A percentile compares a stretch with the other conserved stretches of the same genome.
These are phyloP conservation scores for Vulpes lagopus DNA, from an alignment of 2,113 vertebrate genomes.

Conservation along the genomic window DNA sequence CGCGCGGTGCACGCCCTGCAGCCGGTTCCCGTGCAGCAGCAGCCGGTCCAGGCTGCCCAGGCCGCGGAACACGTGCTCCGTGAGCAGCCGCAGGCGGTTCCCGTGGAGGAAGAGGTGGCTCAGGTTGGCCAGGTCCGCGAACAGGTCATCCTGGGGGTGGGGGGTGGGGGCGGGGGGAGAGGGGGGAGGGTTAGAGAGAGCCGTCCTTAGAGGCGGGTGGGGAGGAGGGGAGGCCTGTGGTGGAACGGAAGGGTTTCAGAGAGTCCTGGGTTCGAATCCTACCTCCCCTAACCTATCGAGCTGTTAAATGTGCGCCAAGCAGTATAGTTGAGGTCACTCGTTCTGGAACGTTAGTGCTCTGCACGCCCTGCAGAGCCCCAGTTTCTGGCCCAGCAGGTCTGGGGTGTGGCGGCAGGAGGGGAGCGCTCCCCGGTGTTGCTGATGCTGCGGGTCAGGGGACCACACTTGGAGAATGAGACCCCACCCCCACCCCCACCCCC, in stretches of 20 bases:
- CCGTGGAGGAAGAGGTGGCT: constrained; percentile 97
- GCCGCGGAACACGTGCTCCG: constrained; percentile 95
- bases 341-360: not conserved
- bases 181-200: not conserved
- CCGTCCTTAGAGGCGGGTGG: not conserved
- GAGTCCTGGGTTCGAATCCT: not conserved
- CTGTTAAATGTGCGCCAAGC: not conserved
- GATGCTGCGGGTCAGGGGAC: too few relatives aligned
- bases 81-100: constrained; percentile 94
- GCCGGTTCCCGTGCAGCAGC: constrained; percentile 95
- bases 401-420: not conserved
- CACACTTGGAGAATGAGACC: not conserved
- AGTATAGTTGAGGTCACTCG: not conserved
- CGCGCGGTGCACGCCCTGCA: constrained; percentile 92
- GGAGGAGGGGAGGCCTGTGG: not conserved
- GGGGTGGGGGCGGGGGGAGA: not conserved
- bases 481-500: too few relatives aligned
- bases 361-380: not conserved
- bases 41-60: constrained; percentile 96
- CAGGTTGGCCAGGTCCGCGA: constrained; percentile 97
- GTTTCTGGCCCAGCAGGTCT: not conserved
- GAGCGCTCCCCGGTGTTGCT: not conserved
- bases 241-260: not conserved
- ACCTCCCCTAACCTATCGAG: not conserved
- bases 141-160: constrained; percentile 91